Evolutionary conservation across 1,140 invertebrate genomes (phyloP), one percentile per base, ranked within the genome.

Genomic region (Sycobia sp.): DNA sequence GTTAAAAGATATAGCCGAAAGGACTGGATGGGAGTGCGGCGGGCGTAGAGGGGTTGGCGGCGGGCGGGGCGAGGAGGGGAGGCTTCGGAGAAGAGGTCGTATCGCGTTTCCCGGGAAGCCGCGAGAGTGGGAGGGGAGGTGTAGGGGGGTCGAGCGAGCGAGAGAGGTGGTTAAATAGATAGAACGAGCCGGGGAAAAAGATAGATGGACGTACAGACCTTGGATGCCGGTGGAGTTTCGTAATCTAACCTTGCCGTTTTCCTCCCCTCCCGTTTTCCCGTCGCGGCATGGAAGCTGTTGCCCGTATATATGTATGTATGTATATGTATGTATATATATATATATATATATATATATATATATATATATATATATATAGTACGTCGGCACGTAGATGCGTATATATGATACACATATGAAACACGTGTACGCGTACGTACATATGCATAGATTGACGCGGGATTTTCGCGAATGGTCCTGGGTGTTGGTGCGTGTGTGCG

Each of bases 191-290:
- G n/a, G n/a, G n/a, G n/a, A 11, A n/a, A 39, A 23, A 18, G 16
- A 51, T 20, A 29, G 16, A 51, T 47, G 46, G 4, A 34, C 20
- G 46, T 32, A 39, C 54, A 66, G 65, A 47, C 67, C 67, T 70
- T 69, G 71, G 51, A 66, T 34, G 62, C 49, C 63, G 34, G n/a
- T n/a, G 54, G 54, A 58, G 63, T 72, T 69, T 69, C 68, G 64
- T 71, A 69, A 71, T 67, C 46, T 60, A 72, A 72, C 69, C 70
- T 72, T 73, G 70, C 68, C 65, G 62, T 71, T 71, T 68, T 67
- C 62, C 60, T 43, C 23, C 20, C 1, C 8, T n/a, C 13, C 20
- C 8, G 13, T 18, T 25, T 29, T n/a, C 0, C 20, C 16, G 2
- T 38, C 18, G 22, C 18, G n/a, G n/a, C n/a, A n/a, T n/a, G n/a